Conservation (phyloP, 1,140 invertebrate genomes). For the Metopolophium dirhodum region DNA sequence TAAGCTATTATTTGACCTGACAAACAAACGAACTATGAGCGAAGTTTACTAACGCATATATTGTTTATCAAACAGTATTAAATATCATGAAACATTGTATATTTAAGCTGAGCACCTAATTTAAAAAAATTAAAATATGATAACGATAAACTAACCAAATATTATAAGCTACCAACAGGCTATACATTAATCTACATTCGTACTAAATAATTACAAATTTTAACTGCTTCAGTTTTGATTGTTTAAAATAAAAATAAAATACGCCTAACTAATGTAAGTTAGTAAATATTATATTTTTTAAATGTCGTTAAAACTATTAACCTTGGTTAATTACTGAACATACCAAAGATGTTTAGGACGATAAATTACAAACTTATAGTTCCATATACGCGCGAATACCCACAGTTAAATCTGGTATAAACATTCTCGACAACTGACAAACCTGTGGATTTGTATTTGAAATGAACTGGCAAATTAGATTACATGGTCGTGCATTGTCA, state of each 20-base stretch:
- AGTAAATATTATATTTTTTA: not conserved
- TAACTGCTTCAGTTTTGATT: not conserved
- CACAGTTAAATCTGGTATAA: not conserved
- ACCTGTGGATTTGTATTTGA: slow-evolving; percentile 43
- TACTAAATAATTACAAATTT: not conserved
- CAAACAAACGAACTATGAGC: not conserved
- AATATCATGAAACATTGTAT: not conserved
- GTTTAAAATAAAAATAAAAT: not conserved
- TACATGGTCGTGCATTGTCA: not conserved
- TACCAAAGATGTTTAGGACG: not conserved
- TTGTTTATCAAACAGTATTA: not conserved
- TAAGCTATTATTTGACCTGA: not conserved
- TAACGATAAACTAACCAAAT: no score
- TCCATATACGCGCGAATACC: not conserved
- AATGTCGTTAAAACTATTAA: not conserved
- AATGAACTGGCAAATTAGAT: slow-evolving; percentile 26
- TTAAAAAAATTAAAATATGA: no score
- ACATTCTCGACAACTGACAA: not conserved
- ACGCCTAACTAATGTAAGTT: no score
- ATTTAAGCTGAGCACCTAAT: no score
- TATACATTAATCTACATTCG: no score
- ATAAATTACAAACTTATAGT: not conserved
- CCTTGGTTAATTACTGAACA: not conserved
- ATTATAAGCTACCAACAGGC: no score
- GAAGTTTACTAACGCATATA: not conserved